Base-by-base conservation (phyloP, 2,888 invertebrate species). In the Carcina quercana region DNA sequence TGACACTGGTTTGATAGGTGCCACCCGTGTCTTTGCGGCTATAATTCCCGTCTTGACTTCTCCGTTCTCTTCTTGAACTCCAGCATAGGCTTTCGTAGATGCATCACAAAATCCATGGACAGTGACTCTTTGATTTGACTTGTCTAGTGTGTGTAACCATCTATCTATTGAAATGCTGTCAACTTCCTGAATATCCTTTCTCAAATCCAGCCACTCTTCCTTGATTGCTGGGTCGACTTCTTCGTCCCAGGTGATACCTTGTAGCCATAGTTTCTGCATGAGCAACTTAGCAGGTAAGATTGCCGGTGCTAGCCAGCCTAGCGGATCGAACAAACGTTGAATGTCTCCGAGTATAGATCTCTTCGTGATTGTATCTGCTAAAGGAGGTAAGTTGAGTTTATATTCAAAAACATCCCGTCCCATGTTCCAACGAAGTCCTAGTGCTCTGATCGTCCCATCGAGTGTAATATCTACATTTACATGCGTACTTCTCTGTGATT, bases 401-500 rank as follows among this genome's bases (percentile, higher is more conserved):
- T 48, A 54, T 15, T 39, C 30, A 31, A 50, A 51, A 5, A 13
- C n/a, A 27, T 53, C 50, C 28, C 24, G 34, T 12, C 20, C 29
- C 2, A 39, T 7, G 25, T 53, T 43, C 49, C 50, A 53, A 0
- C 11, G 5, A 2, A 51, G 5, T 1, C 47, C 47, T 8, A 48
- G 31, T 10, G 43, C 38, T 11, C 47, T 42, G 1, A 43, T 38
- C 5, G 32, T 47, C 1, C 42, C 44, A 13, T 43, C 38, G 3
- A 38, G 5, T 2, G 37, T 35, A 7, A 42, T 5, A 19, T 43
- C 35, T 13, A 40, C 2, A 6, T 35, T 25, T n/a, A 25, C 40
- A 3, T 30, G 27, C 0, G 33, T 13, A 8, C 25, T 28, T 34
- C 37, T 27, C 22, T 38, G 13, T 4, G 15, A 13, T 7, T 11